Percentiles rank a stretch among this genome's conserved stretches.
Conservation (phyloP, 2,797 vertebrate genomes). For the Lacerta agilis region DNA sequence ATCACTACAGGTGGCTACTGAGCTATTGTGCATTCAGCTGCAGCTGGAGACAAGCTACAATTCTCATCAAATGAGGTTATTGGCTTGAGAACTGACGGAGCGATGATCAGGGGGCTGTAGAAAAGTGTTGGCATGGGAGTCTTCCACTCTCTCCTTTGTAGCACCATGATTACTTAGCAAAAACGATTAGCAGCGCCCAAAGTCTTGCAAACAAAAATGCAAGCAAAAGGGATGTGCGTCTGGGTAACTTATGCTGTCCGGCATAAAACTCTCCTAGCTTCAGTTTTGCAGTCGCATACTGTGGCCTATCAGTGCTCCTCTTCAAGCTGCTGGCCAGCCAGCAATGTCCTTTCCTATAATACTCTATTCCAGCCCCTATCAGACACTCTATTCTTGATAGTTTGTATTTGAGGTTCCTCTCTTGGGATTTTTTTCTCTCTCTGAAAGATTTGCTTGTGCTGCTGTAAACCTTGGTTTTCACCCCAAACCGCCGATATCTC, state of each 20-base stretch:
- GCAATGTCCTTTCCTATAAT: too few species aligned
- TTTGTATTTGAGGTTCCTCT: too few species aligned
- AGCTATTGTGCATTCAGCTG: conserved; percentile 22
- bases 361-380: too few species aligned
- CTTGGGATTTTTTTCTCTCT: too few species aligned
- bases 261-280: too few species aligned
- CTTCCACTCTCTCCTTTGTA: background rate
- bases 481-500: too few species aligned
- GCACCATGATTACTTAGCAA: background rate
- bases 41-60: conserved; percentile 18
- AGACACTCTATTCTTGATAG: too few species aligned
- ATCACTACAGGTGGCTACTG: conserved; percentile 44
- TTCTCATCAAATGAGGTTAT: conserved; percentile 26
- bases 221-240: background rate
- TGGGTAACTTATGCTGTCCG: too few species aligned
- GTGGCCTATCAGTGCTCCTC: background rate
- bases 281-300: too few species aligned
- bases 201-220: background rate
- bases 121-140: background rate
- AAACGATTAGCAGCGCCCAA: background rate
- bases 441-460: too few species aligned
- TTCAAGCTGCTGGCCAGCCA: too few species aligned
- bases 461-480: too few species aligned
- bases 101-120: background rate
- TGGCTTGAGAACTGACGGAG: conserved; percentile 18